Evolutionary conservation across 2,888 invertebrate genomes (phyloP).

Genomic region (Phorcus lineatus): DNA sequence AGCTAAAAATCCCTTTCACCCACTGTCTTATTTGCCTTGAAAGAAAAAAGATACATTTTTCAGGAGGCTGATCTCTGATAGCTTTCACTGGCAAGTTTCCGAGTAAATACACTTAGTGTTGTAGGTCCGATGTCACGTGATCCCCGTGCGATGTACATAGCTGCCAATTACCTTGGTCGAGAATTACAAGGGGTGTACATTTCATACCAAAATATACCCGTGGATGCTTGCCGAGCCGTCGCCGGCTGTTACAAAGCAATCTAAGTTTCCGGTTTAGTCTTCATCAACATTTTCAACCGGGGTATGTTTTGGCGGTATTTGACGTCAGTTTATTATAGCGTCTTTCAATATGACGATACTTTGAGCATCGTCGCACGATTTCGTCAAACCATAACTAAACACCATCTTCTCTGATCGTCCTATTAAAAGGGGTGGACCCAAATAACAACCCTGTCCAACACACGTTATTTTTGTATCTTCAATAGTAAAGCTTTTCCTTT

Average conservation of each 20-base stretch:
- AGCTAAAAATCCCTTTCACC: not conserved
- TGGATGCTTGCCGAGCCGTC: not conserved
- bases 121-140: not conserved
- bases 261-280: not conserved
- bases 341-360: no score
- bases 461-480: no score
- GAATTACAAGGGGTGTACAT: not conserved
- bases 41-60: not conserved
- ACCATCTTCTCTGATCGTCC: no score
- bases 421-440: no score
- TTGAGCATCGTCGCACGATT: no score
- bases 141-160: not conserved
- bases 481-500: no score
- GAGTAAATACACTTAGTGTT: not conserved
- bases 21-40: not conserved
- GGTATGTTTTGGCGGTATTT: no score
- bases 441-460: no score
- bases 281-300: no score
- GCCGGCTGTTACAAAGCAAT: constrained; percentile 1
- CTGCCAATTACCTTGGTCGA: not conserved
- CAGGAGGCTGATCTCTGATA: not conserved
- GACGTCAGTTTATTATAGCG: no score
- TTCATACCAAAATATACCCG: not conserved
- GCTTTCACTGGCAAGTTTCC: not conserved
- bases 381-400: no score